Base-by-base conservation (phyloP, 2,797 vertebrate genomes). In the Gadopsis bispinosus region DNA sequence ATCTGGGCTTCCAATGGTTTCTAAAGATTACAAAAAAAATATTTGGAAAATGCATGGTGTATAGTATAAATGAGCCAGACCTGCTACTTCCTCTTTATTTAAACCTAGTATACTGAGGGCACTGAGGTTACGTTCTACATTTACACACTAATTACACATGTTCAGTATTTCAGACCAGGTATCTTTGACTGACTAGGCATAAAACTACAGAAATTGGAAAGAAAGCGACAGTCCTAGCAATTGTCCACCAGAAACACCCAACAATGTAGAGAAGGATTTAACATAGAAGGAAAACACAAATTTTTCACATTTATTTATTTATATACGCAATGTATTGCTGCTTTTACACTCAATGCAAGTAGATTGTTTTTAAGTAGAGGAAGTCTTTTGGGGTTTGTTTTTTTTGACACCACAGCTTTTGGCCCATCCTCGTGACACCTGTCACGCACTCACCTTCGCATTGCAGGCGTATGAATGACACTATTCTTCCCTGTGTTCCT, bases 401-500 rank as follows among this genome's bases (percentile, higher is more conserved):
- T 39, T 39, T 3, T 11, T 39, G 37, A 10, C 37, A 39, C 37
- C 37, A 39, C 37, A 11, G 37, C 37, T 39, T 39, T 11, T 58
- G 62, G 51, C 35, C 20, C 56, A 58, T 58, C 20, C 16, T 37
- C 7, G 26, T 13, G 33, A 14, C 67, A 74, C 61, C 55, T 75
- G 70, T 58, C 35, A 51, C 19, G 16, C 5, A 16, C 60, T 31
- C 60, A 37, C 26, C 35, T 54, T 22, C 20, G 3, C 31, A 2
- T 68, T 7, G 26, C 43, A 80, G 33, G 22, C 66, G 54, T 10
- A 14, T 55, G 47, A 74, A 71, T 59, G 37, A 47, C 47, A 39
- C 43, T 11, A 22, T 79, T 79, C 26, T 75, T 71, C 58, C 6
- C 50, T 13, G 22, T 53, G 39, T 79, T 59, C 66, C 78, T 82